These are phyloP conservation scores for Geothlypis trichas DNA, from an alignment of 2,113 vertebrate species.

Conservation along the genomic window DNA sequence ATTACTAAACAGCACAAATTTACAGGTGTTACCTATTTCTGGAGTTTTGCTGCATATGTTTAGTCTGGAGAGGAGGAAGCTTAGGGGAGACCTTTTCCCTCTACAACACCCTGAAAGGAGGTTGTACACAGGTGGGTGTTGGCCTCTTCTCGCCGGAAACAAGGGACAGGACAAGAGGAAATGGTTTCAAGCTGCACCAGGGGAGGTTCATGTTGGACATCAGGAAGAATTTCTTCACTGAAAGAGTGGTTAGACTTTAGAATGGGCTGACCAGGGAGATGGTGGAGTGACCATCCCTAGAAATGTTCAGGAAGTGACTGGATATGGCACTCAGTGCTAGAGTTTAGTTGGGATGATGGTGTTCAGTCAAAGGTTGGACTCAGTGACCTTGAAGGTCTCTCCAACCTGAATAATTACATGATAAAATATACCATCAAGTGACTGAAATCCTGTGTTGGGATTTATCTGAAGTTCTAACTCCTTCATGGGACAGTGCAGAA, in stretches of 20 bases:
- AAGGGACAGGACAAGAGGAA: background rate
- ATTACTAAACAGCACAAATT: constrained; percentile 19
- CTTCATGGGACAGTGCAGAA: constrained; percentile 36
- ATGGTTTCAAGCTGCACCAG: background rate
- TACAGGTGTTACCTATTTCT: constrained; percentile 60
- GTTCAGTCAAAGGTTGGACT: background rate
- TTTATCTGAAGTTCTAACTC: constrained; percentile 42
- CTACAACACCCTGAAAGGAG: background rate
- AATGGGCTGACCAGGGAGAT: background rate
- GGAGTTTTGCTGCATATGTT: background rate
- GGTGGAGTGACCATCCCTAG: background rate
- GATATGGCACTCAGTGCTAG: background rate
- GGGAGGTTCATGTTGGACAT: background rate
- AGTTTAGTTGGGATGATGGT: background rate
- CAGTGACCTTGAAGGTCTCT: background rate
- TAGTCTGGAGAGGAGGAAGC: background rate
- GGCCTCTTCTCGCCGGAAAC: background rate
- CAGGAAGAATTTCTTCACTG: background rate
- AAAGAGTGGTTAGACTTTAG: background rate
- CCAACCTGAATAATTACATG: background rate
- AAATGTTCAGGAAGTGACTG: background rate
- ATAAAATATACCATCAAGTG: constrained; percentile 60
- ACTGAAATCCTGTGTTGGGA: constrained; percentile 60
- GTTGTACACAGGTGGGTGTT: background rate
- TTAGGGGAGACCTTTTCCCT: background rate